Evolutionary conservation across 2,888 invertebrate species (phyloP).

Genomic region (Sclerodermus sp.): DNA sequence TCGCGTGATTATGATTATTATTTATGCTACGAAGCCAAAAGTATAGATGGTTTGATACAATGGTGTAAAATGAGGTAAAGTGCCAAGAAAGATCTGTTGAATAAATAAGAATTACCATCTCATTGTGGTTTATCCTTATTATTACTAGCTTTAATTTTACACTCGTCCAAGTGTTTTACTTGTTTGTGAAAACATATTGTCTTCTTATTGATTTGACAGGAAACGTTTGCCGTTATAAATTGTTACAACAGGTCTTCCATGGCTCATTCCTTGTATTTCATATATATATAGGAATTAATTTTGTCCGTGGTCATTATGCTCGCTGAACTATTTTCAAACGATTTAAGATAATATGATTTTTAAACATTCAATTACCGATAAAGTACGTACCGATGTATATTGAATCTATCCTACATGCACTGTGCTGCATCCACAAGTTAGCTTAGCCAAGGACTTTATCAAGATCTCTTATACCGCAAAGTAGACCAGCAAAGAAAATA

Average conservation of each 20-base stretch:
- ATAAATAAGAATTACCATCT: background rate
- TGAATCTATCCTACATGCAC: slow-evolving; percentile 21
- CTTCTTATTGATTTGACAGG: background rate
- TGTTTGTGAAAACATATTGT: too few species aligned
- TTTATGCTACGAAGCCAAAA: slow-evolving; percentile 24
- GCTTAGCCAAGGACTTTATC: slow-evolving; percentile 31
- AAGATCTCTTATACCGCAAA: slow-evolving; percentile 27
- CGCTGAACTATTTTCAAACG: too few species aligned
- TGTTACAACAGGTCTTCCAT: slow-evolving; percentile 14
- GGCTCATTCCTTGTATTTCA: slow-evolving; percentile 15
- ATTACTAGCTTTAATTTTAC: background rate
- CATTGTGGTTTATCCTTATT: too few species aligned
- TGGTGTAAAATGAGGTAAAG: slow-evolving; percentile 13
- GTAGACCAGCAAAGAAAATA: slow-evolving; percentile 16
- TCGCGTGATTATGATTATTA: slow-evolving; percentile 30
- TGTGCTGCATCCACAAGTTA: slow-evolving; percentile 31
- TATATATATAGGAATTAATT: slow-evolving; percentile 18
- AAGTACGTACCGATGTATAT: slow-evolving; percentile 12
- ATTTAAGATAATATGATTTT: too few species aligned
- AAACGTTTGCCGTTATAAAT: background rate
- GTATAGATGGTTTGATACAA: background rate
- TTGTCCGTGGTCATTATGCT: background rate
- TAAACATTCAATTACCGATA: too few species aligned
- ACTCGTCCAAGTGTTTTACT: too few species aligned
- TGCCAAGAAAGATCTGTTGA: slow-evolving; percentile 24